Evolutionary conservation across 2,113 vertebrate genomes (phyloP), one percentile per base, ranked within the genome.

Genomic region (Ceratotherium simum): DNA sequence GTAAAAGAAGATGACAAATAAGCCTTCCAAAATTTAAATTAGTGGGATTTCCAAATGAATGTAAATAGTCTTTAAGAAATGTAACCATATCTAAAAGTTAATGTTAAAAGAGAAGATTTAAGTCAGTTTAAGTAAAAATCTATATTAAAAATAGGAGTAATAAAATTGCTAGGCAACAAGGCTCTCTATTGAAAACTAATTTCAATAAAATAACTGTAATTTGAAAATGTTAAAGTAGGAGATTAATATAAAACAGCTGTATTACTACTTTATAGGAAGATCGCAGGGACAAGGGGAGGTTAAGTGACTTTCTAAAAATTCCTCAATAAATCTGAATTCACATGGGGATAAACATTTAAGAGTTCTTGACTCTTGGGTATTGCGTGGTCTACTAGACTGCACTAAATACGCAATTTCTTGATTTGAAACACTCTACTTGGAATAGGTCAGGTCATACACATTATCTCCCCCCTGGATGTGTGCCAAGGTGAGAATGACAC

Each of bases 1-100:
- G 62, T 87, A 54, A 69, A 65, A 75, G 54, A 92, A 93, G 89
- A 97, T 93, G 95, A 91, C 82, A 97, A 97, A 89, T 75, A 97
- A 95, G 36, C 46, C 9, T 97, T 98, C 25, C 29, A 94, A 91
- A 95, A 97, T 93, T 84, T 98, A 95, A 20, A 94, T 97, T 96
- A 95, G 93, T 93, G 0, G 0, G 88, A 80, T 96, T 90, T 97
- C 70, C 85, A 91, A 97, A 62, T 93, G 46, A 98, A 97, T 31
- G 6, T 42, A 81, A 96, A 84, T 27, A 91, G 16, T 72, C 36
- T 54, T 90, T 67, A 95, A 91, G 73, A 90, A 82, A 90, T 73
- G 56, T 72, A 94, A 79, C 72, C n/a, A 29, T 36, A 92, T 87
- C 33, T 92, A 97, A 93, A 90, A 42, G 7, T 51, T 89, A 87